Conservation (phyloP, 2,888 invertebrate species). For the Anarsia innoxiella region DNA sequence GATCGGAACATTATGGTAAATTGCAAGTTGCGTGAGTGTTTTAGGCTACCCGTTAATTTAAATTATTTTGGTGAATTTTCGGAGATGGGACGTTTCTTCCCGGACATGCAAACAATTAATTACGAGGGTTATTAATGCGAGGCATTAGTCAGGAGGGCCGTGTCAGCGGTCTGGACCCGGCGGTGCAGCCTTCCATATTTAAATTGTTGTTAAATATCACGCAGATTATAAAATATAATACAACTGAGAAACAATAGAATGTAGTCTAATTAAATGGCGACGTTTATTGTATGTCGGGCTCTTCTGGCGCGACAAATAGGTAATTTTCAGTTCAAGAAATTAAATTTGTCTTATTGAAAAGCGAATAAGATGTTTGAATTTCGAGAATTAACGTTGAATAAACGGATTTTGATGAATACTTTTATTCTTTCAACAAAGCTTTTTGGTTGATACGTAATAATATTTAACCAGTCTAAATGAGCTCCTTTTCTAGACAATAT, state of each 20-base stretch:
- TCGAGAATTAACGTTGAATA: no score
- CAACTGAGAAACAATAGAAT: slow-evolving; percentile 1
- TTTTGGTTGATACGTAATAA: no score
- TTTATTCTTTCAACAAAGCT: no score
- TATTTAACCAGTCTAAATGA: neutral
- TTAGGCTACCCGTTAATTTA: slow-evolving; percentile 43
- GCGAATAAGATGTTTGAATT: no score
- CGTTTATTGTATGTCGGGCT: no score
- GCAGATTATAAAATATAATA: slow-evolving; percentile 8
- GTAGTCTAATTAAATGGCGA: no score
- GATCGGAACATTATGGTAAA: no score
- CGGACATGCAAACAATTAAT: slow-evolving; percentile 75
- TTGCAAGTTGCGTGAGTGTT: no score
- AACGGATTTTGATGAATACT: no score
- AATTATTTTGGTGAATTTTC: slow-evolving; percentile 53
- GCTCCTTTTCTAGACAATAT: neutral
- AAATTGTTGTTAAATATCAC: slow-evolving; percentile 18
- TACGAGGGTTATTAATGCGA: slow-evolving; percentile 70
- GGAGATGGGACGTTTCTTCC: slow-evolving; percentile 59
- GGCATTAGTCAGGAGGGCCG: slow-evolving; percentile 65
- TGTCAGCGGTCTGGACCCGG: slow-evolving; percentile 57
- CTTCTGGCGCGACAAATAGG: no score
- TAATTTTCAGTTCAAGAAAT: no score
- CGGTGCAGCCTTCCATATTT: slow-evolving; percentile 11
- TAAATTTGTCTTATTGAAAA: no score